Evolutionary conservation across 2,797 vertebrate species (phyloP).

Genomic region (Amazona finschi): DNA sequence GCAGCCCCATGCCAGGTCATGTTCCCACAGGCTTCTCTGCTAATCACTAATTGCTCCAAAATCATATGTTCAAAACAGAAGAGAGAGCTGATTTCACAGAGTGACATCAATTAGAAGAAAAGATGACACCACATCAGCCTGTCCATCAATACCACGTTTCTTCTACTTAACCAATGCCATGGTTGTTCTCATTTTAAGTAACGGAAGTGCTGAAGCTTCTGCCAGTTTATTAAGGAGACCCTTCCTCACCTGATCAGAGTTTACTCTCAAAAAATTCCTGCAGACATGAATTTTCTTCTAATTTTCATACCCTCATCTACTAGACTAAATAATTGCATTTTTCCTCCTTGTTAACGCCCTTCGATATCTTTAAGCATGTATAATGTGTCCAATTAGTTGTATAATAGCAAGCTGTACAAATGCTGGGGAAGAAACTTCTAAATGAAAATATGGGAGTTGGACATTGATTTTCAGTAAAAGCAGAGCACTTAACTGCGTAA

Average conservation of each 20-base stretch:
- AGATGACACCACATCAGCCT: neutral
- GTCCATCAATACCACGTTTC: neutral
- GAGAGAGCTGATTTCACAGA: neutral
- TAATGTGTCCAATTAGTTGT: neutral
- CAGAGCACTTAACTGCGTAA: slow-evolving; percentile 38
- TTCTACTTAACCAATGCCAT: neutral
- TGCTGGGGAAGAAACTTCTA: neutral
- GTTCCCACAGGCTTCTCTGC: neutral
- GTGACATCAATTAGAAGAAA: neutral
- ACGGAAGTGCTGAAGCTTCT: neutral
- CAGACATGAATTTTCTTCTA: neutral
- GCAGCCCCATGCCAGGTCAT: neutral
- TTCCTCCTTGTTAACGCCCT: neutral
- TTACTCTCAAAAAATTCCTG: neutral
- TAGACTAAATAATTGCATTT: neutral
- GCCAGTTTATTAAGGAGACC: neutral
- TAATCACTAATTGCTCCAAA: neutral
- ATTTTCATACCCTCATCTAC: neutral
- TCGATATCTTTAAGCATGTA: neutral
- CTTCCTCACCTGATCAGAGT: neutral
- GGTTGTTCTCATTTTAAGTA: neutral
- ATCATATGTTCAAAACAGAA: neutral
- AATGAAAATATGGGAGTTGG: neutral
- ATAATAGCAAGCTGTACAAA: neutral
- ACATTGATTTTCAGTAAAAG: slow-evolving; percentile 61